These are phyloP conservation scores for Stegana nigrithorax DNA, from an alignment of 2,888 invertebrate species.

Conservation along the genomic window DNA sequence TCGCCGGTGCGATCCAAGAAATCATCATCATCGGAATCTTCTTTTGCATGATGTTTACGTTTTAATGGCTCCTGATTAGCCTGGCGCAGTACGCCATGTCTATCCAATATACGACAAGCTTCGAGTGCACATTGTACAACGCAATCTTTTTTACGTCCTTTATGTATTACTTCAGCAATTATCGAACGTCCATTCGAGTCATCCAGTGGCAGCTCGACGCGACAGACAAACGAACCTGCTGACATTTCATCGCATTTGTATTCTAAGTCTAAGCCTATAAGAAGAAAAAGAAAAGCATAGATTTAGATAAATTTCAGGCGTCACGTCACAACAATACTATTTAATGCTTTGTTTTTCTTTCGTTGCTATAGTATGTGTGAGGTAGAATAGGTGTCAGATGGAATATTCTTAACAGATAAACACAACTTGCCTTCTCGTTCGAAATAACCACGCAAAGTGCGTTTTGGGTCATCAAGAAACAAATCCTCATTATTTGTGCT, in stretches of 20 bases:
- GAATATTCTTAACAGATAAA: too few species aligned
- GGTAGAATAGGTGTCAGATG: too few species aligned
- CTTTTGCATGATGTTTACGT: conserved; percentile 81
- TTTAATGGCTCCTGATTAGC: conserved; percentile 89
- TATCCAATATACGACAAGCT: conserved; percentile 91
- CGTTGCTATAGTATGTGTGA: too few species aligned
- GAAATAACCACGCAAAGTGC: conserved; percentile 92
- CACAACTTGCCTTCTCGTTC: conserved; percentile 96
- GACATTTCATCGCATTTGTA: conserved; percentile 90
- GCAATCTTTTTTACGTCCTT: conserved; percentile 94
- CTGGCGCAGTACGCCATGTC: conserved; percentile 86
- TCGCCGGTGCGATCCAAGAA: conserved; percentile 95
- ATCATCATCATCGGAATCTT: conserved; percentile 93
- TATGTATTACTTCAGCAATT: conserved; percentile 85
- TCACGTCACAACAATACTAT: too few species aligned
- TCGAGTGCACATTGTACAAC: conserved; percentile 94
- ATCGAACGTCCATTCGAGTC: conserved; percentile 80
- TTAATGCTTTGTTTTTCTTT: too few species aligned
- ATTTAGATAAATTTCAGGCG: too few species aligned
- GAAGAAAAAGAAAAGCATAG: too few species aligned
- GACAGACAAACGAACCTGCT: conserved; percentile 87
- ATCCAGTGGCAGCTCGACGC: conserved; percentile 85
- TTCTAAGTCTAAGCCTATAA: conserved; percentile 83
- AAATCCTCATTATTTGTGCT: conserved; percentile 86
- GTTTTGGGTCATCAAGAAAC: conserved; percentile 94